Percentiles rank a stretch among this genome's conserved stretches.
Evolutionary conservation across 1,140 invertebrate species (phyloP).

Genomic region (Mizuhopecten yessoensis): DNA sequence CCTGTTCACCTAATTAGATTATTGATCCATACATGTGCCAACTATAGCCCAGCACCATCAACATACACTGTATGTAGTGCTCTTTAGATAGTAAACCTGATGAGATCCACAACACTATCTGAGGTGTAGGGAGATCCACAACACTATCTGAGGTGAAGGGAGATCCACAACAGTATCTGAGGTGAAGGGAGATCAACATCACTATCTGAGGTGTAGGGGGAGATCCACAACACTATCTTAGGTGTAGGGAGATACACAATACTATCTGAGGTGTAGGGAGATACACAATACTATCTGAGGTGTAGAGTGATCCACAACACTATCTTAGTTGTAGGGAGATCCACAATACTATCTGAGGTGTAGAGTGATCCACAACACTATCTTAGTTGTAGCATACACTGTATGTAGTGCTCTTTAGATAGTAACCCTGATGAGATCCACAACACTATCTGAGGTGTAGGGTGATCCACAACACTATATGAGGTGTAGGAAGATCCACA

Average conservation of each 20-base stretch:
- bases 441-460: neutral
- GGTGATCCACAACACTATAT: neutral
- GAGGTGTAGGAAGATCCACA: neutral
- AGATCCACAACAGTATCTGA: too few species aligned
- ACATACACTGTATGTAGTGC: too few species aligned
- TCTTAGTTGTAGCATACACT: too few species aligned
- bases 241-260: neutral
- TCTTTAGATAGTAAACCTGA: too few species aligned
- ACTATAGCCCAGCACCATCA: neutral
- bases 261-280: neutral
- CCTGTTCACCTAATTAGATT: neutral
- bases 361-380: neutral
- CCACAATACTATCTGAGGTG: neutral
- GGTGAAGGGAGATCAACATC: neutral
- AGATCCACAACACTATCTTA: neutral
- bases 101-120: too few species aligned
- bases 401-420: too few species aligned
- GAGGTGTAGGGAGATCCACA: too few species aligned
- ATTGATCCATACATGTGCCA: neutral
- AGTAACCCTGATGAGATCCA: too few species aligned
- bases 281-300: neutral
- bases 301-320: neutral
- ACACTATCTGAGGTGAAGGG: too few species aligned
- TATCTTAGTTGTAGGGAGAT: neutral
- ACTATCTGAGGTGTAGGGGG: neutral